Evolutionary conservation across 2,797 vertebrate genomes (phyloP).

Genomic region (Silurus aristotelis): DNA sequence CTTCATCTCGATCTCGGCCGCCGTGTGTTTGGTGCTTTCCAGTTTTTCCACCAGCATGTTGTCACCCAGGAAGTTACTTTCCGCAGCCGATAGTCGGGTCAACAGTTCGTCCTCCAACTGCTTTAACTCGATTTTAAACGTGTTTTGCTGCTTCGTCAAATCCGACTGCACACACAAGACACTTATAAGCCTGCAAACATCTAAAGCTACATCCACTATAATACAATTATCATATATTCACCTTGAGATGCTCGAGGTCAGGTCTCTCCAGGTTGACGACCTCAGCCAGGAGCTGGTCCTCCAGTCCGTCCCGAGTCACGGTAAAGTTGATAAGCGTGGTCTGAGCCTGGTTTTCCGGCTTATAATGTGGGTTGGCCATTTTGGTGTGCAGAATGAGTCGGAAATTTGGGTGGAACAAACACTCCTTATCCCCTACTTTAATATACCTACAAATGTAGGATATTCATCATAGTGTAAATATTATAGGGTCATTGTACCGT

Average conservation of each 20-base stretch:
- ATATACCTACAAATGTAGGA: constrained; percentile 70
- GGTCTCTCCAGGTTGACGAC: constrained; percentile 77
- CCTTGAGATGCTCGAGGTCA: constrained; percentile 74
- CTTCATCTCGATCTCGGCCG: constrained; percentile 80
- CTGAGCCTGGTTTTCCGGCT: constrained; percentile 78
- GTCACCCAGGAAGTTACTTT: constrained; percentile 78
- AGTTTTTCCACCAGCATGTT: constrained; percentile 79
- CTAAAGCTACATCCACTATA: background rate
- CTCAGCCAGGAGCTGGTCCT: constrained; percentile 78
- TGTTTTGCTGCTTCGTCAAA: constrained; percentile 81
- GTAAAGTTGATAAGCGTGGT: constrained; percentile 77
- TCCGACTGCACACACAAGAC: constrained; percentile 66
- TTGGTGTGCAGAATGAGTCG: constrained; percentile 78
- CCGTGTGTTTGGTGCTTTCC: constrained; percentile 81
- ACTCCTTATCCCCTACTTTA: constrained; percentile 79
- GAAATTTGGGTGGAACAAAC: constrained; percentile 74
- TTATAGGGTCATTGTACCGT: background rate
- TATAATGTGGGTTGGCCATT: constrained; percentile 76
- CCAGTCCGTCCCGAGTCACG: constrained; percentile 70
- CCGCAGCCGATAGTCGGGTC: constrained; percentile 73
- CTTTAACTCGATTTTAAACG: constrained; percentile 85
- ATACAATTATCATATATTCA: constrained; percentile 40
- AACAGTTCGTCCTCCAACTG: constrained; percentile 80
- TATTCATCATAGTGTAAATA: background rate
- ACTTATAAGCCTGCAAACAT: background rate